phyloP scores from a whole-genome alignment of 2,797 vertebrate species.

The Adelosebastes latens region DNA sequence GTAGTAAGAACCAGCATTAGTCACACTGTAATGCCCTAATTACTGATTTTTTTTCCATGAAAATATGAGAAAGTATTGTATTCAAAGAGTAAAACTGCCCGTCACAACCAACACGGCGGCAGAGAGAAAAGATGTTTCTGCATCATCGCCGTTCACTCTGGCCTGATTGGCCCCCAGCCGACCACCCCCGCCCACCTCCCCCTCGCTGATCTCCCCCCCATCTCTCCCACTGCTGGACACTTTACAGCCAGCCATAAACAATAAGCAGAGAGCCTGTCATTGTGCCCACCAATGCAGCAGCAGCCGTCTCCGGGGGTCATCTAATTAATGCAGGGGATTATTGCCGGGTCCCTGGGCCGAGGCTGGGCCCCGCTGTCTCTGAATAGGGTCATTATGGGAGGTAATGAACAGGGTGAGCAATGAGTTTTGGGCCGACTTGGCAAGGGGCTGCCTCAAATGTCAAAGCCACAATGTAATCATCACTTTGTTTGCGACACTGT shows the following conservation, averaged over 20 bases:
- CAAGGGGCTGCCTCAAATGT: conserved; percentile 63
- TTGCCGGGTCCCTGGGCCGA: conserved; percentile 68
- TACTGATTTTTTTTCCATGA: background rate
- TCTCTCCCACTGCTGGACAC: conserved; percentile 43
- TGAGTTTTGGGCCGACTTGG: conserved; percentile 69
- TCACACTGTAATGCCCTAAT: background rate
- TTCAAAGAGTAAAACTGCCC: background rate
- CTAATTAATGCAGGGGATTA: conserved; percentile 79
- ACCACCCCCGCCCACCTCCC: background rate
- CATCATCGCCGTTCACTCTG: conserved; percentile 1
- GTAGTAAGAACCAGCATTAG: background rate
- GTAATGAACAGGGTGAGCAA: conserved; percentile 76
- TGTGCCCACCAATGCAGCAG: conserved; percentile 58
- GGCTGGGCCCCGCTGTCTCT: conserved; percentile 54
- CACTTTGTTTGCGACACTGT: conserved; percentile 49
- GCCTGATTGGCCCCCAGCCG: conserved; percentile 43
- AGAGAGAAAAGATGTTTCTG: conserved; percentile 16
- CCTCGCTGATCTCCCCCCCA: conserved; percentile 28
- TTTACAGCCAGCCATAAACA: conserved; percentile 74
- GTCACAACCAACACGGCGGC: background rate
- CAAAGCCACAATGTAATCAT: conserved; percentile 72
- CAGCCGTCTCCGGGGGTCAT: conserved; percentile 65
- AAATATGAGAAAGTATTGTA: background rate
- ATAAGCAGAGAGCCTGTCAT: conserved; percentile 66
- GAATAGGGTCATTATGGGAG: conserved; percentile 74